Percentiles rank a stretch among this genome's conserved stretches.
Conservation (phyloP, 2,113 vertebrate genomes). For the Halichoerus grypus region DNA sequence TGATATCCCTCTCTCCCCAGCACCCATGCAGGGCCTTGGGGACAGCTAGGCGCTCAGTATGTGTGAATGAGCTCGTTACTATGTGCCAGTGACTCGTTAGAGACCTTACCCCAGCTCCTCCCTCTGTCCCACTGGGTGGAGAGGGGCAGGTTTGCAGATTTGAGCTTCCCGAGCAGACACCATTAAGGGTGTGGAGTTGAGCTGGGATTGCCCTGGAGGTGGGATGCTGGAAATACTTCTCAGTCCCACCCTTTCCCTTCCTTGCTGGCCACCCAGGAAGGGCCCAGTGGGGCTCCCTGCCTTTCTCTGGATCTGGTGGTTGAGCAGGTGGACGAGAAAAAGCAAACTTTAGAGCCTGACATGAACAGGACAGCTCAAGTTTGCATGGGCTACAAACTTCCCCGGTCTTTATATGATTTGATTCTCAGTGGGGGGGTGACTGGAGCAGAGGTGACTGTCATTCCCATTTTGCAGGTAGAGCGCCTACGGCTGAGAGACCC, state of each 20-base stretch:
- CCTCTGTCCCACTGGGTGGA: not conserved
- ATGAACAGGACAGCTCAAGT: not conserved
- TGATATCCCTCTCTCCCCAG: not conserved
- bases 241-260: not conserved
- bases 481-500: not conserved
- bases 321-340: not conserved
- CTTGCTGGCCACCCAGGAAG: not conserved
- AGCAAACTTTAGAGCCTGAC: not conserved
- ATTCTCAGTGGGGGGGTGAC: not conserved
- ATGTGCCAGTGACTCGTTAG: not conserved
- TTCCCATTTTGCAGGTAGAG: not conserved
- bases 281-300: not conserved
- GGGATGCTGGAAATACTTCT: not conserved
- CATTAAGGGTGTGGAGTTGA: not conserved
- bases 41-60: not conserved
- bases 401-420: not conserved
- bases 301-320: not conserved
- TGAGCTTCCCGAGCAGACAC: not conserved
- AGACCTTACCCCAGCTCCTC: not conserved
- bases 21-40: too few species aligned
- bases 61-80: not conserved
- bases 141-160: not conserved
- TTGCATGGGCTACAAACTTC: not conserved
- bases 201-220: not conserved
- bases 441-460: not conserved